A percentile compares a stretch with the other conserved stretches of the same genome.
Conservation (phyloP, 2,797 vertebrate genomes). For the Rachycentron canadum region DNA sequence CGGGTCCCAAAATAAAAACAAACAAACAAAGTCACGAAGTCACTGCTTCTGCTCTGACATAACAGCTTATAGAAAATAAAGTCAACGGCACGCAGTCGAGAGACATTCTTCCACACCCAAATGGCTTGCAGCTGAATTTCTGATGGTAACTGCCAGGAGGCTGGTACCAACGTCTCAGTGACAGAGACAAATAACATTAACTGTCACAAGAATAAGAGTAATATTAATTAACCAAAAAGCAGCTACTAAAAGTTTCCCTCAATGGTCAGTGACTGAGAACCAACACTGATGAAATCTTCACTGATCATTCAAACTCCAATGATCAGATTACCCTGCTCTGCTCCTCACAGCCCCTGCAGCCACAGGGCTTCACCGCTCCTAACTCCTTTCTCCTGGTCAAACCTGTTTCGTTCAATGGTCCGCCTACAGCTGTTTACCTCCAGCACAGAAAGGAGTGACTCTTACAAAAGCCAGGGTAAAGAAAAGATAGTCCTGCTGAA, state of each 20-base stretch:
- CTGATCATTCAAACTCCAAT: not conserved
- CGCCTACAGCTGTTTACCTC: conserved; percentile 67
- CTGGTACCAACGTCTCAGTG: not conserved
- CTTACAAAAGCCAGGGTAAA: not conserved
- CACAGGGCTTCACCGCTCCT: conserved; percentile 48
- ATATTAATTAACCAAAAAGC: not conserved
- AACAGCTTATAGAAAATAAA: not conserved
- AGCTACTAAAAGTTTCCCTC: not conserved
- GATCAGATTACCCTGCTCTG: conserved; percentile 25
- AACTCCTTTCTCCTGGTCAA: conserved; percentile 55
- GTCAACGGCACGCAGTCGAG: not conserved
- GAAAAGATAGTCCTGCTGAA: conserved; percentile 43
- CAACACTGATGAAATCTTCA: conserved; percentile 3
- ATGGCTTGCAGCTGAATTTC: conserved; percentile 3
- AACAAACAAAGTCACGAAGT: too few species aligned
- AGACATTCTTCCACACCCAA: conserved; percentile 8
- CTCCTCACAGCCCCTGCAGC: conserved; percentile 2
- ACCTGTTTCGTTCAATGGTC: conserved; percentile 70
- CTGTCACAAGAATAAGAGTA: not conserved
- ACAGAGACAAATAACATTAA: not conserved
- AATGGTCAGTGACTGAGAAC: not conserved
- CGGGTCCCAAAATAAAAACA: too few species aligned
- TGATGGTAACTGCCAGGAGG: not conserved
- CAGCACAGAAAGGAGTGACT: conserved; percentile 51
- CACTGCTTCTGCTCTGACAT: not conserved